phyloP scores from a whole-genome alignment of 1,140 invertebrate species.

The Temnothorax curvispinosus region DNA sequence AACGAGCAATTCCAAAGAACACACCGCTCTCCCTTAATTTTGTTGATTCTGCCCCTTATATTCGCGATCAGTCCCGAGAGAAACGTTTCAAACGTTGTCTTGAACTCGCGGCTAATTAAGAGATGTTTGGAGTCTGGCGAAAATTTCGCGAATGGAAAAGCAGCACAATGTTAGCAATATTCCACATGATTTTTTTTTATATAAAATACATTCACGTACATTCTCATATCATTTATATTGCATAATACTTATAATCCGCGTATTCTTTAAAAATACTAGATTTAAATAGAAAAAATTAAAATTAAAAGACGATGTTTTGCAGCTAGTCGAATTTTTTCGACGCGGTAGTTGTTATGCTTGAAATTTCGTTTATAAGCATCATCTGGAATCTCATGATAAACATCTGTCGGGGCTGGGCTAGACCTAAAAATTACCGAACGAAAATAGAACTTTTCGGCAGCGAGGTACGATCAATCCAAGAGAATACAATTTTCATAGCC shows the following conservation, averaged over 20 bases:
- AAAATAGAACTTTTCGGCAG: conserved; percentile 24
- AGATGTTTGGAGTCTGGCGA: neutral
- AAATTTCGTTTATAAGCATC: neutral
- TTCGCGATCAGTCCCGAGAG: conserved; percentile 36
- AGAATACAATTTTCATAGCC: conserved; percentile 23
- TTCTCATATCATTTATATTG: neutral
- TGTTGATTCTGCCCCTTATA: conserved; percentile 29
- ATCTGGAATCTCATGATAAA: neutral
- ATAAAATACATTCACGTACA: neutral
- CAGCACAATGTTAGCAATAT: neutral
- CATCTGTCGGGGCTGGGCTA: neutral
- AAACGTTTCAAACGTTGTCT: conserved; percentile 1
- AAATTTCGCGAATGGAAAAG: neutral
- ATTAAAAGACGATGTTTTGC: neutral
- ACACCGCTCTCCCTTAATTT: conserved; percentile 41
- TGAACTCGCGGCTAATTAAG: conserved; percentile 29
- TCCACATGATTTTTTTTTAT: neutral
- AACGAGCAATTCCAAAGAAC: conserved; percentile 58
- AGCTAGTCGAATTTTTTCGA: conserved; percentile 1
- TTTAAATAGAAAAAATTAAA: neutral
- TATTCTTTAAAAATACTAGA: neutral
- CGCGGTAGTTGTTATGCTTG: neutral
- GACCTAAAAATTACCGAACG: neutral
- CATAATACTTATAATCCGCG: neutral
- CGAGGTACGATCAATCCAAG: neutral